Base-by-base conservation (phyloP, 1,140 invertebrate species). In the Chironomus striatipennis region DNA sequence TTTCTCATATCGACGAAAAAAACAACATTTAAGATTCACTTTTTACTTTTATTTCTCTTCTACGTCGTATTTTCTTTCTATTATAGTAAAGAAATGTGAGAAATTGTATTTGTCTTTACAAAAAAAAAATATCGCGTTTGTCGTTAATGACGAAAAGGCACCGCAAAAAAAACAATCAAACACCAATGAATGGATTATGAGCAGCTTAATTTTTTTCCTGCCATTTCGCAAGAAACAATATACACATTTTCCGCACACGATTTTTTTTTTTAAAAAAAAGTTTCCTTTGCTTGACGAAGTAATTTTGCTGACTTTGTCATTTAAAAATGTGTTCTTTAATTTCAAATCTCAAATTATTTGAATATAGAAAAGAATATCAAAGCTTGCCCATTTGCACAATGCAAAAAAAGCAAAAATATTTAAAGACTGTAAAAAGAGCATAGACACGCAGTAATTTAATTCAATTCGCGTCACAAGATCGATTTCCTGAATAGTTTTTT, bases 141-240 rank as follows among this genome's bases (percentile, higher is more conserved):
- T 57, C n/a, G 47, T 15, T 57, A 15, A 12, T 15, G 5, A 57
- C 47, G 47, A 57, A 57, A 57, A n/a, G 47, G 47, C 47, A 34
- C 24, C 24, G 24, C 24, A 34, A 34, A n/a, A 57, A 34, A 34
- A n/a, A 57, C 47, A 57, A 57, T 57, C 47, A 10, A 57, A 57
- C 47, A n/a, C 12, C 47, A 57, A 57, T 57, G 47, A n/a, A 57
- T 57, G 47, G 47, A 57, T 57, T 57, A 57, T 57, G 43, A 47
- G 47, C 47, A 5, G 47, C 47, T 57, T 57, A 57, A 57, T 57
- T 15, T 57, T n/a, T 57, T 57, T 57, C 15, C 12, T 57, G 47
- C 12, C n/a, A 57, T 57, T 57, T 57, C 47, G 47, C 47, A 57
- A 57, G 47, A 57, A 57, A 57, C 47, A 57, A 57, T 57, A 57